Percentiles rank a stretch among this genome's conserved stretches.
phyloP scores from a whole-genome alignment of 2,113 vertebrate genomes.

The Plestiodon gilberti region DNA sequence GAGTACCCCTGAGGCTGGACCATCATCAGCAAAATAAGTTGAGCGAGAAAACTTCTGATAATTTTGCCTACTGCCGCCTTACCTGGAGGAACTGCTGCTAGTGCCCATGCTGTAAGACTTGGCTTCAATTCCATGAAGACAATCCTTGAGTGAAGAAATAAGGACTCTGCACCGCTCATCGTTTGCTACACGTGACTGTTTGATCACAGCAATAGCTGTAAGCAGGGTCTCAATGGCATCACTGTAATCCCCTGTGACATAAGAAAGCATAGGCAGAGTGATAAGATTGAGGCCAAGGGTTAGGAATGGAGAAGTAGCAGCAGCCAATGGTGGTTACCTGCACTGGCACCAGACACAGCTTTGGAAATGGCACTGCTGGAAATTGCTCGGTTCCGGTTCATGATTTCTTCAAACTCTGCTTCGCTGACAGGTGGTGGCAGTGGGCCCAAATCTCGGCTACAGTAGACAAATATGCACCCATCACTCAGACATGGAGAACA shows the following conservation, averaged over 20 bases:
- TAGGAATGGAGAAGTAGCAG: rapidly evolving
- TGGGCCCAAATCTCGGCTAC: conserved; percentile 78
- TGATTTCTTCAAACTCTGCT: conserved; percentile 91
- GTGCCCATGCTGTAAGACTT: conserved; percentile 82
- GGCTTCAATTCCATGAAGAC: conserved; percentile 92
- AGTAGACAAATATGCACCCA: not conserved
- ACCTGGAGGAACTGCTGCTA: conserved; percentile 82
- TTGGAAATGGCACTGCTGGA: conserved; percentile 96
- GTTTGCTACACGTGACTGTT: conserved; percentile 90
- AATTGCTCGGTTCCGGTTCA: conserved; percentile 93
- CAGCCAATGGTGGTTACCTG: conserved; percentile 73
- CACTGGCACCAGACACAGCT: conserved; percentile 90
- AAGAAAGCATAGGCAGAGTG: not conserved
- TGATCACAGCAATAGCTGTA: conserved; percentile 94
- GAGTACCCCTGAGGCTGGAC: not conserved
- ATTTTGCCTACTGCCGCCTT: conserved; percentile 4
- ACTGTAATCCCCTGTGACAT: conserved; percentile 83
- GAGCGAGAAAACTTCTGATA: rapidly evolving
- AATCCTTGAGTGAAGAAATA: conserved; percentile 94
- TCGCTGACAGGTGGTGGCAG: conserved; percentile 73
- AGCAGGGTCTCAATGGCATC: conserved; percentile 93
- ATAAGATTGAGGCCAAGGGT: rapidly evolving
- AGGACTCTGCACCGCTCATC: conserved; percentile 92
- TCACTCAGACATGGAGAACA: not conserved
- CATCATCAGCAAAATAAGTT: rapidly evolving